A percentile compares a stretch with the other conserved stretches of the same genome.
phyloP scores from a whole-genome alignment of 1,140 invertebrate genomes.

The Leptinotarsa texana region DNA sequence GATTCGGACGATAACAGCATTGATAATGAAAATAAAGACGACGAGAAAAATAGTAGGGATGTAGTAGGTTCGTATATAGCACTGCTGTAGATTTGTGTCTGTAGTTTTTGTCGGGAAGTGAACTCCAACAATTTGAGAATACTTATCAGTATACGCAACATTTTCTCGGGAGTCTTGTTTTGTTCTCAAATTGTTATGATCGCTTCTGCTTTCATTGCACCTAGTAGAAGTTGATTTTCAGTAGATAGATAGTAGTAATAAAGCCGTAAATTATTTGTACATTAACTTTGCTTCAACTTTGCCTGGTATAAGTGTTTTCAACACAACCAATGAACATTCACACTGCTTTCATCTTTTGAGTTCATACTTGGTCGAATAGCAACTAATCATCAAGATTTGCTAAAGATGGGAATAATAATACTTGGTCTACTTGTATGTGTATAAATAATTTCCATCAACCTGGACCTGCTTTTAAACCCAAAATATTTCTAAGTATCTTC shows the following conservation, averaged over 20 bases:
- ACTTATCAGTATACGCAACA: neutral
- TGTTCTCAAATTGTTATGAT: neutral
- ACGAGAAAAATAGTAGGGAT: constrained; percentile 9
- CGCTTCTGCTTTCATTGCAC: constrained; percentile 21
- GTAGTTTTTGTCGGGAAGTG: constrained; percentile 13
- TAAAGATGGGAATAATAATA: no score
- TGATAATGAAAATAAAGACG: constrained; percentile 16
- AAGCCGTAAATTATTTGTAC: constrained; percentile 20
- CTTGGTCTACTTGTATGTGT: no score
- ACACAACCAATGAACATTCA: no score
- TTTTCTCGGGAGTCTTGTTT: neutral
- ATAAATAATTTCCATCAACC: no score
- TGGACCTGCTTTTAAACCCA: no score
- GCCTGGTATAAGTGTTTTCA: no score
- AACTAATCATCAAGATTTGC: no score
- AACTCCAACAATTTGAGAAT: neutral
- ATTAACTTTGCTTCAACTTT: no score
- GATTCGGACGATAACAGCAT: neutral
- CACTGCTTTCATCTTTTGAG: no score
- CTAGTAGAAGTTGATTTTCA: constrained; percentile 28
- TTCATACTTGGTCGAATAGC: no score
- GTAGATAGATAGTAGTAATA: constrained; percentile 20
- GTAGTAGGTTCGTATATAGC: constrained; percentile 19
- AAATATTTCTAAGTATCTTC: no score
- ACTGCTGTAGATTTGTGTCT: constrained; percentile 7